Evolutionary conservation across 2,113 vertebrate species (phyloP).

Genomic region (Pristiophorus japonicus): DNA sequence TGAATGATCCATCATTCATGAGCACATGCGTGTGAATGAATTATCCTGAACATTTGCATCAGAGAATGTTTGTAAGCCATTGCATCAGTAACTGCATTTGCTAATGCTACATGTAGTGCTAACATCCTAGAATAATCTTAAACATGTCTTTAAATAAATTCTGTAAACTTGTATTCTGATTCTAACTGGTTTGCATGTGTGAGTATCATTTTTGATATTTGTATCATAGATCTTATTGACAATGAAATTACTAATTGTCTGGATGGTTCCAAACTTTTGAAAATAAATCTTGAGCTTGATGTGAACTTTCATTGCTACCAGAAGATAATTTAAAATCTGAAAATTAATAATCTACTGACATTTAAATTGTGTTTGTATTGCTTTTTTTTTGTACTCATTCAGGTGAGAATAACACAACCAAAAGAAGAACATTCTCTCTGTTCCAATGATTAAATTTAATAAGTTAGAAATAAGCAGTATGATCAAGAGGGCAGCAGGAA

Average conservation of each 20-base stretch:
- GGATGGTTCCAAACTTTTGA: not conserved
- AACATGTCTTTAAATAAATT: not conserved
- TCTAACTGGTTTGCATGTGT: too few relatives aligned
- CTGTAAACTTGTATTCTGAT: not conserved
- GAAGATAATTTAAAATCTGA: not conserved
- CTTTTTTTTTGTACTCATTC: not conserved
- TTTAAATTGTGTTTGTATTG: not conserved
- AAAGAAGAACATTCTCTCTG: not conserved
- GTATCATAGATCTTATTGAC: not conserved
- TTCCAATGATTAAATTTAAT: not conserved
- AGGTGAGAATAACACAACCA: not conserved
- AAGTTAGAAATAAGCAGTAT: not conserved
- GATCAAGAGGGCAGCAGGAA: not conserved
- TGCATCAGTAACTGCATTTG: not conserved
- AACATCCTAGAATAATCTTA: not conserved
- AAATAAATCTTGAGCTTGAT: not conserved
- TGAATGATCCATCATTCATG: not conserved
- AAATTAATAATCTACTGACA: not conserved
- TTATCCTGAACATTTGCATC: not conserved
- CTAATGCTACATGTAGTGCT: not conserved
- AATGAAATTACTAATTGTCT: not conserved
- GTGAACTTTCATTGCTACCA: not conserved
- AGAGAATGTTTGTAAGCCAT: not conserved
- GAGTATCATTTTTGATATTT: not conserved
- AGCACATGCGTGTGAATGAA: too few relatives aligned